Conservation (phyloP, 2,888 invertebrate species). For the Drosophila kanekoi region DNA sequence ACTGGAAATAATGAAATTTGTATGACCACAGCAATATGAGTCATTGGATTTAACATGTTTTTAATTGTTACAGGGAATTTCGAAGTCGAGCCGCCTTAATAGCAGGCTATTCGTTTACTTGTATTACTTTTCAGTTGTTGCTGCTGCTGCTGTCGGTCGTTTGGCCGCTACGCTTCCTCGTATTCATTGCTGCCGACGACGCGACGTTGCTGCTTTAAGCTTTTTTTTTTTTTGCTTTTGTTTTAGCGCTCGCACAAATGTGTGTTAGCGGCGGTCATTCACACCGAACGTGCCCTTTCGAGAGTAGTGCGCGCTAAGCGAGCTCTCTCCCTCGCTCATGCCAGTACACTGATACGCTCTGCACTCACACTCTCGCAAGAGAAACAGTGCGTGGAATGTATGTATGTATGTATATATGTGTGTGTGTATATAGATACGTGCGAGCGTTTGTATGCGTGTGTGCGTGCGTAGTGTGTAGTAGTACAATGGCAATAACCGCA, state of each 20-base stretch:
- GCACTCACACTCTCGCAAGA: constrained; percentile 29
- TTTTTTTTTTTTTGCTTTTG: constrained; percentile 58
- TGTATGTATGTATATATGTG: constrained; percentile 25
- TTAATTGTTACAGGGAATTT: constrained; percentile 36
- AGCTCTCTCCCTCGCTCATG: constrained; percentile 34
- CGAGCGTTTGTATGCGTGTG: constrained; percentile 2
- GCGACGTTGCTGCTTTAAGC: constrained; percentile 49
- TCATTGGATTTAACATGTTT: background rate
- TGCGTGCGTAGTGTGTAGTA: constrained; percentile 37
- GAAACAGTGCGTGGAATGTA: constrained; percentile 40
- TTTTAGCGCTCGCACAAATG: constrained; percentile 80
- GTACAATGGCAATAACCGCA: constrained; percentile 58
- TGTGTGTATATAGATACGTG: constrained; percentile 18
- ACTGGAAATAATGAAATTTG: background rate
- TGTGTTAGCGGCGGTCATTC: constrained; percentile 84
- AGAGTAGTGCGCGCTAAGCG: constrained; percentile 51
- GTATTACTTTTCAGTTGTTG: constrained; percentile 67
- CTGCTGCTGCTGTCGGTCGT: constrained; percentile 41
- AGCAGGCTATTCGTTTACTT: constrained; percentile 39
- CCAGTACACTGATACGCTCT: constrained; percentile 19
- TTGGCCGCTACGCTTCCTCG: constrained; percentile 58
- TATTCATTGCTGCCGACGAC: constrained; percentile 46
- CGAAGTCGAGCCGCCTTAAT: constrained; percentile 2
- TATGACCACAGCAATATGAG: background rate
- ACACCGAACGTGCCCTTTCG: constrained; percentile 83